phyloP scores from a whole-genome alignment of 2,888 invertebrate species.

The Tetragnatha montana region DNA sequence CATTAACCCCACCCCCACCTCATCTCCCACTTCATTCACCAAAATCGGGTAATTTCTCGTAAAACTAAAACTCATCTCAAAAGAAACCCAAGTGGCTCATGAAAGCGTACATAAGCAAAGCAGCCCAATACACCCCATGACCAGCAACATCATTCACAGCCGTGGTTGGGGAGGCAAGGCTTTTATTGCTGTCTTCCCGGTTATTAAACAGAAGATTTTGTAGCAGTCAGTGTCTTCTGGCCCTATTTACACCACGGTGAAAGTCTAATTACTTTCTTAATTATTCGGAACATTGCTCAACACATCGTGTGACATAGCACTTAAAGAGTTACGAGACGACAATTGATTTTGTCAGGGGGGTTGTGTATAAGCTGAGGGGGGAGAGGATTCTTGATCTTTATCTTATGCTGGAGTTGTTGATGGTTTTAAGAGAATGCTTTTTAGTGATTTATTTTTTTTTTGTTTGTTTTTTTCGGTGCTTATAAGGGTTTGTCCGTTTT shows the following conservation, averaged over 20 bases:
- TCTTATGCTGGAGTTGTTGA: too few relatives aligned
- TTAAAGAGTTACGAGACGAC: conserved; percentile 56
- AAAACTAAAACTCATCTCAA: too few relatives aligned
- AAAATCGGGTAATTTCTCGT: too few relatives aligned
- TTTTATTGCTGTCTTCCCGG: conserved; percentile 60
- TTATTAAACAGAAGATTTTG: conserved; percentile 62
- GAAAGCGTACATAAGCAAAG: not conserved
- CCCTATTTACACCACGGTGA: conserved; percentile 56
- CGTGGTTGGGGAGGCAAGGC: conserved; percentile 16
- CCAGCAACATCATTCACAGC: conserved; percentile 27
- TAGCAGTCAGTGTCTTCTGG: conserved; percentile 24
- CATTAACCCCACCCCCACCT: too few relatives aligned
- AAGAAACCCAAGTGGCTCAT: too few relatives aligned
- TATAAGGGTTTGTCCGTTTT: too few relatives aligned
- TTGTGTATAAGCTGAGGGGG: too few relatives aligned
- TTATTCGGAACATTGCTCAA: conserved; percentile 58
- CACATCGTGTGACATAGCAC: conserved; percentile 43
- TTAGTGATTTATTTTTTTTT: too few relatives aligned
- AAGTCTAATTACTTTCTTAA: conserved; percentile 67
- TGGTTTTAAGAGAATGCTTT: too few relatives aligned
- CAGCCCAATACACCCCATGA: conserved; percentile 10
- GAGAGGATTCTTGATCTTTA: too few relatives aligned
- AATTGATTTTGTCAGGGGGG: conserved; percentile 56
- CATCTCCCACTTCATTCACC: too few relatives aligned
- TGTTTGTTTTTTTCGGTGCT: too few relatives aligned